Evolutionary conservation across 2,113 vertebrate species (phyloP).

Genomic region (Labrus mixtus): DNA sequence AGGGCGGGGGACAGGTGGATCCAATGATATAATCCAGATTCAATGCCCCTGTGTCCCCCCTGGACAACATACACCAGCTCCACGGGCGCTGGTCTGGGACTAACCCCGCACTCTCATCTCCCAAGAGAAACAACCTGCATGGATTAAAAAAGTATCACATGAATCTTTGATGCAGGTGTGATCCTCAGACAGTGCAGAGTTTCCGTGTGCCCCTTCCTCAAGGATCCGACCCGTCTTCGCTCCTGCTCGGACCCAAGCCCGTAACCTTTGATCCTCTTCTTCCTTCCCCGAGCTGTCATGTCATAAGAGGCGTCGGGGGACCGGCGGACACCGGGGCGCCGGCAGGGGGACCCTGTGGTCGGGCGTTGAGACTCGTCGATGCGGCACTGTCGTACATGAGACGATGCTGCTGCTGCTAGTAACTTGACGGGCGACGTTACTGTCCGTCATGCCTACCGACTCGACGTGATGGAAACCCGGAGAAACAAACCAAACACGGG

Average conservation of each 20-base stretch:
- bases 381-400: constrained; percentile 56
- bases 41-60: background rate
- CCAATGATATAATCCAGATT: constrained; percentile 19
- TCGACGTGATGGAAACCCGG: constrained; percentile 41
- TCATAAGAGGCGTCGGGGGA: constrained; percentile 76
- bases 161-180: constrained; percentile 5
- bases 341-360: constrained; percentile 59
- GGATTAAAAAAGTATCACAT: constrained; percentile 23
- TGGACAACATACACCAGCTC: constrained; percentile 19
- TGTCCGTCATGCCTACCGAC: constrained; percentile 65
- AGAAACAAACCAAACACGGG: constrained; percentile 10
- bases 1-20: background rate
- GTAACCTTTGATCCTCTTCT: constrained; percentile 77
- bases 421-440: constrained; percentile 31
- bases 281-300: constrained; percentile 84
- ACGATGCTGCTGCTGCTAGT: constrained; percentile 23
- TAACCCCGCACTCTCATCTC: constrained; percentile 41
- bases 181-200: constrained; percentile 22
- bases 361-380: constrained; percentile 61
- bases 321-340: constrained; percentile 64
- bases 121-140: constrained; percentile 29
- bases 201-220: constrained; percentile 22
- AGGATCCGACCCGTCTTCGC: constrained; percentile 37
- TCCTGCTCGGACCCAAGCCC: constrained; percentile 53
- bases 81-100: constrained; percentile 4